These are phyloP conservation scores for Papilio machaon DNA, from an alignment of 1,140 invertebrate genomes.

Conservation along the genomic window DNA sequence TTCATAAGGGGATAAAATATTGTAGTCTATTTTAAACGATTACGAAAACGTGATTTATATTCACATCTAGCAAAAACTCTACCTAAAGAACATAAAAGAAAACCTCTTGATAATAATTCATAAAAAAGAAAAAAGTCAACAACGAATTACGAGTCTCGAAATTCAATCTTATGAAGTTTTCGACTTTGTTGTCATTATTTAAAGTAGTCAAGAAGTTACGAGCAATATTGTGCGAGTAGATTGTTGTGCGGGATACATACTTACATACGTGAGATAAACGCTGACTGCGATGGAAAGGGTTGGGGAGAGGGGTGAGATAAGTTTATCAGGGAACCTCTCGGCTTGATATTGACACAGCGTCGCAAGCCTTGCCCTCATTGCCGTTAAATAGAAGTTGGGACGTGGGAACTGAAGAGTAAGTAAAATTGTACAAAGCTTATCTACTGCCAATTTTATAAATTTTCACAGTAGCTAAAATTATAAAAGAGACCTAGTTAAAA, in stretches of 20 bases:
- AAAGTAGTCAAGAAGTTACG: constrained; percentile 50
- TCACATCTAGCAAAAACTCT: constrained; percentile 42
- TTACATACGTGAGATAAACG: constrained; percentile 71
- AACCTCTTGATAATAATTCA: constrained; percentile 38
- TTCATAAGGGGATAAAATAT: constrained; percentile 70
- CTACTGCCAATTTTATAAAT: constrained; percentile 19
- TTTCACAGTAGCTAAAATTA: not conserved
- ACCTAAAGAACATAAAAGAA: constrained; percentile 41
- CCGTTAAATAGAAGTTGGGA: constrained; percentile 72
- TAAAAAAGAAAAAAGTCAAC: constrained; percentile 44
- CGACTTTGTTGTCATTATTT: constrained; percentile 25
- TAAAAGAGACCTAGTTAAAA: not conserved
- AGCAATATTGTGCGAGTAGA: constrained; percentile 55
- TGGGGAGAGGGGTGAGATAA: constrained; percentile 65
- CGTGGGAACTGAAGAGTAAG: constrained; percentile 67
- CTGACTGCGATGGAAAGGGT: constrained; percentile 58
- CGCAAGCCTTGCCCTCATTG: constrained; percentile 75
- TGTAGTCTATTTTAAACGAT: constrained; percentile 57
- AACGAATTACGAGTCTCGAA: constrained; percentile 36
- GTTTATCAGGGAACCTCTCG: constrained; percentile 80
- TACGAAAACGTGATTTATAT: too few relatives aligned
- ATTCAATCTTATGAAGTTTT: constrained; percentile 43
- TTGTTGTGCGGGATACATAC: constrained; percentile 54
- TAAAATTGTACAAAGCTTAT: constrained; percentile 57
- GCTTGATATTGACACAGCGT: constrained; percentile 78